Percentiles rank a stretch among this genome's conserved stretches.
Evolutionary conservation across 2,797 vertebrate genomes (phyloP).

Genomic region (Lutjanus argentimaculatus): DNA sequence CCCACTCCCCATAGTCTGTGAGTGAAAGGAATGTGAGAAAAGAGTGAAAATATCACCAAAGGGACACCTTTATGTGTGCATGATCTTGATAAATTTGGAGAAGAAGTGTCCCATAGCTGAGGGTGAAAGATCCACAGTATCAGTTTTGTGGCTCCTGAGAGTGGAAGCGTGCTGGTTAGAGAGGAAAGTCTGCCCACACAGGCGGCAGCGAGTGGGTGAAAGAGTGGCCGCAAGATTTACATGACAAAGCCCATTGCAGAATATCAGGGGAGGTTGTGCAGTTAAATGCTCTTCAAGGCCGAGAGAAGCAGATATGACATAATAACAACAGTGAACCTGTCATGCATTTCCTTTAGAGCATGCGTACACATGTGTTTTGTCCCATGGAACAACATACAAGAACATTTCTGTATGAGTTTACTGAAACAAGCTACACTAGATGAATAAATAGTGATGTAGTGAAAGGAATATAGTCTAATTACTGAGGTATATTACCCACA

Average conservation of each 20-base stretch:
- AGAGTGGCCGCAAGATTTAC: slow-evolving; percentile 71
- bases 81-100: neutral
- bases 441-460: neutral
- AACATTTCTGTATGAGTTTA: neutral
- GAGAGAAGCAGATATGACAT: neutral
- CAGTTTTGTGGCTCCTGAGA: slow-evolving; percentile 47
- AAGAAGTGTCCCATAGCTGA: slow-evolving; percentile 13
- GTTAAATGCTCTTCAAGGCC: neutral
- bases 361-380: neutral
- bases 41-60: neutral
- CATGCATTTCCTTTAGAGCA: neutral
- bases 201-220: slow-evolving; percentile 49
- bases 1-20: neutral
- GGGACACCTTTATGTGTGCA: neutral
- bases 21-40: neutral
- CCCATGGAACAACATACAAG: neutral
- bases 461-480: neutral
- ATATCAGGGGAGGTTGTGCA: slow-evolving; percentile 20
- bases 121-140: slow-evolving; percentile 12
- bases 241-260: slow-evolving; percentile 77
- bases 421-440: neutral
- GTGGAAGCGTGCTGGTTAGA: slow-evolving; percentile 22
- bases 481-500: neutral
- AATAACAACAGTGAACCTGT: neutral
- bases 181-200: slow-evolving; percentile 58